Evolutionary conservation across 2,888 invertebrate genomes (phyloP), one percentile per base, ranked within the genome.

Genomic region (Hetaerina titia): DNA sequence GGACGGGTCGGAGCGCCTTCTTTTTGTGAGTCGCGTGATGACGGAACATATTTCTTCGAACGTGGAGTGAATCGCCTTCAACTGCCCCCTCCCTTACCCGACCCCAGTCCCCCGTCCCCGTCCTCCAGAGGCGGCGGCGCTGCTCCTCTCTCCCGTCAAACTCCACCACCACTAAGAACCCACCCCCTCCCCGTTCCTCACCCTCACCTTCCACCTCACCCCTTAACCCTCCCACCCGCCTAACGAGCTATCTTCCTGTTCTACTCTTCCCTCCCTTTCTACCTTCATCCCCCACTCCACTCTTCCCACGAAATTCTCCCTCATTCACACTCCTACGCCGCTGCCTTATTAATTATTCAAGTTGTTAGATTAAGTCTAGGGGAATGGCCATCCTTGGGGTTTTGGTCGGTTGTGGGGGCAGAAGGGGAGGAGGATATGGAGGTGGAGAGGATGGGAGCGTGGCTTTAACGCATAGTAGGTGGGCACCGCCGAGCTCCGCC

Each of bases 301-400:
- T 69, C 69, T 9, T n/a, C 11, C 22, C 69, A 31, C 81, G 81
- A 81, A 81, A 81, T 81, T 31, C n/a, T 81, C 25, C 81, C 81
- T 81, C 81, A 31, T 81, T 81, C 81, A 81, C 81, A 81, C 81
- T 81, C 81, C 81, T 31, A 81, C 81, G 81, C 81, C 81, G 13
- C 81, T 31, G 81, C 81, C 81, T 81, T 81, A 81, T 81, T 81
- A 81, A 81, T 31, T 81, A 81, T 81, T 81, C 81, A 81, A 81
- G 81, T 15, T 13, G 81, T 81, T 81, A 81, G 81, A 81, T 81
- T 81, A 81, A 81, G 81, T 81, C 81, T 81, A 81, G 81, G 81
- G 81, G 81, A 81, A 81, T 81, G 81, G 81, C 81, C 31, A 81
- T 81, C 81, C 81, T 31, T 15, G n/a, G 25, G 31, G 31, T 81